Evolutionary conservation across 2,888 invertebrate genomes (phyloP), one percentile per base, ranked within the genome.

Genomic region (Acheta domesticus): DNA sequence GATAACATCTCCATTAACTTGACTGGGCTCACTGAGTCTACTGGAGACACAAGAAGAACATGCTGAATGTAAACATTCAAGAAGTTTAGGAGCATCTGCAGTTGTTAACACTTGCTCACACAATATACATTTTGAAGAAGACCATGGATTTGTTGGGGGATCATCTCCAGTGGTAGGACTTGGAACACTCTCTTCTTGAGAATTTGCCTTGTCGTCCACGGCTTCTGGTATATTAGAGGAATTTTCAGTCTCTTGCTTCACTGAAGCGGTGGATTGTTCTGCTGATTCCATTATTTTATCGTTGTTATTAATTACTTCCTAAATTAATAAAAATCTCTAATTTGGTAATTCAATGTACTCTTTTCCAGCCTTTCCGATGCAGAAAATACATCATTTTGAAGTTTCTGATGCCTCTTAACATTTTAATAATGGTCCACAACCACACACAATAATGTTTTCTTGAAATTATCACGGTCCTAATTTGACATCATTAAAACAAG

Each of bases 51-150:
- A 96, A 82, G 91, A 89, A 80, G 91, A 90, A 86, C 96, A 97
- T 81, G 94, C 92, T 79, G 95, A 93, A 87, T 97, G 96, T 83
- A 97, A 89, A 86, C 96, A 97, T 87, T 95, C 95, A 85, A 97
- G 88, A 81, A 96, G 89, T 88, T 95, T 95, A 62, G 96, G 95
- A 77, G 90, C 89, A 84, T 92, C 91, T 74, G 86, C 88, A 73
- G 88, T 86, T 74, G 88, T 88, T 78, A 93, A 87, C 23, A 83
- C 83, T 82, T 87, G 86, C 48, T 84, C 84, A 82, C 89, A 89
- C 81, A 88, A 87, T 12, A 87, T 85, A 83, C 89, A 89, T 82
- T 88, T 88, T n/a, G 80, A 74, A 77, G 48, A 79, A 36, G 73
- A 79, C 82, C 82, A 82, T 19, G 79, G 80, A 48, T 80, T 80